Percentiles rank a stretch among this genome's conserved stretches.
Conservation (phyloP, 1,140 invertebrate genomes). For the Diploscapter pachys region DNA sequence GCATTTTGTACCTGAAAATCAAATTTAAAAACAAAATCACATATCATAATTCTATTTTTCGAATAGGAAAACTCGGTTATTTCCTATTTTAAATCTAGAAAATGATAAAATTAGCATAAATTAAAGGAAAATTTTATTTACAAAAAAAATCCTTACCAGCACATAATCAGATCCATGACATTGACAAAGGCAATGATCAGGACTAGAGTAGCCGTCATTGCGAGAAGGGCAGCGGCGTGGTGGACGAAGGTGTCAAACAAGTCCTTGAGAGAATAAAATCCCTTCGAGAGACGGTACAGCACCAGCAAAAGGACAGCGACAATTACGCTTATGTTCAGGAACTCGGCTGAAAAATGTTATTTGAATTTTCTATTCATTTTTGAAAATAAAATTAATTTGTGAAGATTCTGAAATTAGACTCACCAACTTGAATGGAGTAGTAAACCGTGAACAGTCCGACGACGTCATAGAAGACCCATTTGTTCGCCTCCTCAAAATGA, state of each 20-base stretch:
- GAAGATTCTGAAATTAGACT: constrained; percentile 11
- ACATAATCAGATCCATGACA: constrained; percentile 48
- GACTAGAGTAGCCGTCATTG: constrained; percentile 50
- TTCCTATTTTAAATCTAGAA: too few species aligned
- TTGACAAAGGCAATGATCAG: constrained; percentile 44
- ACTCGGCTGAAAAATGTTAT: constrained; percentile 32
- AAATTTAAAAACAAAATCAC: too few species aligned
- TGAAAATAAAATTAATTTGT: too few species aligned
- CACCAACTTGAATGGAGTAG: constrained; percentile 57
- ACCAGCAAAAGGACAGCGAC: constrained; percentile 41
- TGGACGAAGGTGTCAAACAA: constrained; percentile 47
- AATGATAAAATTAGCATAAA: too few species aligned
- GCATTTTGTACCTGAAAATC: constrained; percentile 40
- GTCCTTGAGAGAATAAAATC: constrained; percentile 43
- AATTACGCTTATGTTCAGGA: constrained; percentile 39
- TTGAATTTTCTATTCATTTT: too few species aligned
- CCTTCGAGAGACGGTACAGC: constrained; percentile 20
- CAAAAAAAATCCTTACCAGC: constrained; percentile 30
- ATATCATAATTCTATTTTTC: too few species aligned
- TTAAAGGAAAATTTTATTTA: too few species aligned
- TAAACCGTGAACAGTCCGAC: constrained; percentile 60
- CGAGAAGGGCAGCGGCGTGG: constrained; percentile 52
- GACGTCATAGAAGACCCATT: constrained; percentile 62
- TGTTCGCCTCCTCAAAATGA: constrained; percentile 46
- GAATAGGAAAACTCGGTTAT: too few species aligned